Conservation (phyloP, 2,888 invertebrate species). For the Lepetodrilus schrolli region DNA sequence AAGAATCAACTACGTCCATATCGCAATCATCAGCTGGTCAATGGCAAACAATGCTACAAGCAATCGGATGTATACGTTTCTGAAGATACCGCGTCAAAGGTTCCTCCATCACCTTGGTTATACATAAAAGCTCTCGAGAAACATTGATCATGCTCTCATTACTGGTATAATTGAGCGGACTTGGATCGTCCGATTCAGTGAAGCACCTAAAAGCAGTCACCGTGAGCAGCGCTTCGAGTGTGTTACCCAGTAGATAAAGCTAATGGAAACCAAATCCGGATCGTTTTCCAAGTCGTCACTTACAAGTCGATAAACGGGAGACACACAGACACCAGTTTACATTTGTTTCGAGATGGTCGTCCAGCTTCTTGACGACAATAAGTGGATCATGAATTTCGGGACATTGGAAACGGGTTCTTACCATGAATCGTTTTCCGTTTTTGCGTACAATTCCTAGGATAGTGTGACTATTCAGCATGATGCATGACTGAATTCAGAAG, state of each 20-base stretch:
- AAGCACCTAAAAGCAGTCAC: neutral
- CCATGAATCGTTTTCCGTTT: too few species aligned
- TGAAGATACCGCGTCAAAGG: neutral
- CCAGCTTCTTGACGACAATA: too few species aligned
- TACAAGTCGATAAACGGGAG: neutral
- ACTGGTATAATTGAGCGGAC: conserved; percentile 7
- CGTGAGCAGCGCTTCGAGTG: neutral
- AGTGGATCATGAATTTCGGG: too few species aligned
- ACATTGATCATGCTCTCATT: conserved; percentile 10
- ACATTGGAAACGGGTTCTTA: too few species aligned
- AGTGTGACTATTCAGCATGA: too few species aligned
- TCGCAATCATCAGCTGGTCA: neutral
- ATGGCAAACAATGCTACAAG: too few species aligned
- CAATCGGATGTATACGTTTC: conserved; percentile 2
- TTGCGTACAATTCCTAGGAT: too few species aligned
- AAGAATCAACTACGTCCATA: neutral
- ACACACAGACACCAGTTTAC: neutral
- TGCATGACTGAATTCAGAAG: too few species aligned
- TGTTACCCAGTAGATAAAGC: conserved; percentile 11
- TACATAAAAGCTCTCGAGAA: neutral
- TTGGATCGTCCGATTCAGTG: conserved; percentile 16
- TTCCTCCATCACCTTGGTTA: neutral
- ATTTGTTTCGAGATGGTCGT: too few species aligned
- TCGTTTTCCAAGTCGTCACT: neutral
- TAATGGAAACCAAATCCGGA: neutral